A percentile compares a stretch with the other conserved stretches of the same genome.
Conservation (phyloP, 2,888 invertebrate genomes). For the Tinea trinotella region DNA sequence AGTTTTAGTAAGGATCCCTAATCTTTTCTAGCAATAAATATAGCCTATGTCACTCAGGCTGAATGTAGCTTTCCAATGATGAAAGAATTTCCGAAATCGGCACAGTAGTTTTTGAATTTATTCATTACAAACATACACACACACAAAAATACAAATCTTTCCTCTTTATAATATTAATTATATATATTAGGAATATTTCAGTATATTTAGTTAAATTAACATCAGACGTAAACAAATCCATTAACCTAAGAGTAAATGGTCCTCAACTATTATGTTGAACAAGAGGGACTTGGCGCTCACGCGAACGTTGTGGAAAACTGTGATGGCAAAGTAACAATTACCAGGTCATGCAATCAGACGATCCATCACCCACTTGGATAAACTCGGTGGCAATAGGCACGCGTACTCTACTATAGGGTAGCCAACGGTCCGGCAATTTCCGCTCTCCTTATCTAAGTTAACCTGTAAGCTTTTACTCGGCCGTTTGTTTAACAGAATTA, state of each 20-base stretch:
- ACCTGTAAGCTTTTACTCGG: conserved; percentile 49
- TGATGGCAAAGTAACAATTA: conserved; percentile 64
- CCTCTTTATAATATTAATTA: too few relatives aligned
- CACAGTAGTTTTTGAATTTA: too few relatives aligned
- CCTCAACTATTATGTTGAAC: conserved; percentile 7
- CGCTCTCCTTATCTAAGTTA: conserved; percentile 57
- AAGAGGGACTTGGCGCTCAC: conserved; percentile 32
- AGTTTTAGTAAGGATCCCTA: too few relatives aligned
- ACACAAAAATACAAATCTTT: too few relatives aligned
- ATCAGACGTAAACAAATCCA: background rate
- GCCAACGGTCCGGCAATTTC: conserved; percentile 61
- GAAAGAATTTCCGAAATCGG: too few relatives aligned
- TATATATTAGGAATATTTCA: conserved; percentile 24
- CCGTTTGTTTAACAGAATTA: conserved; percentile 67
- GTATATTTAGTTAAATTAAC: background rate
- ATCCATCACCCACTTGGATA: conserved; percentile 66
- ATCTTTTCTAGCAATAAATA: too few relatives aligned
- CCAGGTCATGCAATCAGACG: conserved; percentile 61
- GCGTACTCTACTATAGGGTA: conserved; percentile 15
- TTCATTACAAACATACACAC: too few relatives aligned
- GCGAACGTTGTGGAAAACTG: conserved; percentile 43
- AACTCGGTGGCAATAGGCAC: conserved; percentile 43
- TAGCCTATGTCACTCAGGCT: too few relatives aligned
- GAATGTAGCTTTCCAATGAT: too few relatives aligned
- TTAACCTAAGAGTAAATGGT: background rate